Evolutionary conservation across 2,113 vertebrate species (phyloP).

Genomic region (Ciconia stormi): DNA sequence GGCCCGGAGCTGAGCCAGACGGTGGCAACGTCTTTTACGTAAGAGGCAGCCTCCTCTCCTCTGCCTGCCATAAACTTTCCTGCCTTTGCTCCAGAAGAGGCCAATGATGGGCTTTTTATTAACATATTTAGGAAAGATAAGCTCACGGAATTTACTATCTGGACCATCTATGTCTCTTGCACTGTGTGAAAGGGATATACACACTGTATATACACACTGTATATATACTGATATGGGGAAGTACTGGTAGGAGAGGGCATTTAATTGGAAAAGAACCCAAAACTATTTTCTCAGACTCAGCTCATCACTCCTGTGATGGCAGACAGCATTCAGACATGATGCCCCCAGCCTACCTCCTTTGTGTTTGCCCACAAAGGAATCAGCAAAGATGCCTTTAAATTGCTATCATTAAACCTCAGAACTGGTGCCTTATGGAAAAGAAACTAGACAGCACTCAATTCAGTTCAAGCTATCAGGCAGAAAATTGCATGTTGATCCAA

Average conservation of each 20-base stretch:
- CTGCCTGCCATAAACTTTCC: not conserved
- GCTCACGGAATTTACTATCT: not conserved
- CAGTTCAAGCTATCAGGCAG: not conserved
- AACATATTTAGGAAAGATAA: not conserved
- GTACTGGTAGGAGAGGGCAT: not conserved
- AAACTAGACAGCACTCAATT: not conserved
- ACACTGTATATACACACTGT: not conserved
- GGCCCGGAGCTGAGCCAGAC: not conserved
- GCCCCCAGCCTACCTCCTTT: not conserved
- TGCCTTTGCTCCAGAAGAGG: not conserved
- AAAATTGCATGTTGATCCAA: constrained; percentile 3
- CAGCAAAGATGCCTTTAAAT: not conserved
- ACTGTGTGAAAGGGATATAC: not conserved
- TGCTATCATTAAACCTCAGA: not conserved
- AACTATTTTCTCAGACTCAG: not conserved
- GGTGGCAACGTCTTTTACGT: not conserved
- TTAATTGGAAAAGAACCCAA: not conserved
- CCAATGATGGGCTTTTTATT: not conserved
- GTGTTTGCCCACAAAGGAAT: not conserved
- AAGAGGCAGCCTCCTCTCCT: not conserved
- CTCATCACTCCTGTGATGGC: not conserved
- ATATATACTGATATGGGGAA: not conserved
- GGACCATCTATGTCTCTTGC: not conserved
- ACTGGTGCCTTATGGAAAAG: not conserved
- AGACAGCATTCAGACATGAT: not conserved